Conservation (phyloP, 2,113 vertebrate species). For the Nibea coibor region DNA sequence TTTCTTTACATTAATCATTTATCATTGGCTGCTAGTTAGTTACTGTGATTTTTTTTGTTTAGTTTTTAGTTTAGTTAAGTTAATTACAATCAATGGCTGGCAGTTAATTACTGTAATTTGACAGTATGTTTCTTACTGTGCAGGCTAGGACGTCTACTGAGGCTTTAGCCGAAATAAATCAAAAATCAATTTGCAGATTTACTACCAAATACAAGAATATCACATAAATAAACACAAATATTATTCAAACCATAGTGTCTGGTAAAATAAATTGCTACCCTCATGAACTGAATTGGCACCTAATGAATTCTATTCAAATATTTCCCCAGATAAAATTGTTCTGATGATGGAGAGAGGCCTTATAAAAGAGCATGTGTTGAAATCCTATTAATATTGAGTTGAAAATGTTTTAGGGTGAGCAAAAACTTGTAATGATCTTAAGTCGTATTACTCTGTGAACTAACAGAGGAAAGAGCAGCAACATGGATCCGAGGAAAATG, state of each 20-base stretch:
- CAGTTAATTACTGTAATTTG: too few species aligned
- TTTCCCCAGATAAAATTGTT: not conserved
- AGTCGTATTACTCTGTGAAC: not conserved
- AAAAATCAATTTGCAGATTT: not conserved
- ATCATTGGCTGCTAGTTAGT: too few species aligned
- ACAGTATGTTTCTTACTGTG: too few species aligned
- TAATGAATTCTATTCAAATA: not conserved
- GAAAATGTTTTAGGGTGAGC: not conserved
- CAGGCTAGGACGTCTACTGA: not conserved
- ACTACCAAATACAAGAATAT: not conserved
- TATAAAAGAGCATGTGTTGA: not conserved
- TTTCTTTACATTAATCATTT: too few species aligned
- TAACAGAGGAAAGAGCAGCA: not conserved
- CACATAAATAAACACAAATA: not conserved
- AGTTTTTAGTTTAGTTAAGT: too few species aligned
- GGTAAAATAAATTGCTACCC: too few species aligned
- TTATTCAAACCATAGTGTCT: not conserved
- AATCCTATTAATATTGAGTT: not conserved
- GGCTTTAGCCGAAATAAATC: not conserved
- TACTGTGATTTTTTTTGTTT: too few species aligned
- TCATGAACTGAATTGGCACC: too few species aligned
- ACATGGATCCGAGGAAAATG: not conserved
- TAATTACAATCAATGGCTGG: too few species aligned
- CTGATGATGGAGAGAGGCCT: not conserved
- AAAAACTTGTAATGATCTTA: not conserved